phyloP scores from a whole-genome alignment of 2,113 vertebrate species.

The Aythya baeri region DNA sequence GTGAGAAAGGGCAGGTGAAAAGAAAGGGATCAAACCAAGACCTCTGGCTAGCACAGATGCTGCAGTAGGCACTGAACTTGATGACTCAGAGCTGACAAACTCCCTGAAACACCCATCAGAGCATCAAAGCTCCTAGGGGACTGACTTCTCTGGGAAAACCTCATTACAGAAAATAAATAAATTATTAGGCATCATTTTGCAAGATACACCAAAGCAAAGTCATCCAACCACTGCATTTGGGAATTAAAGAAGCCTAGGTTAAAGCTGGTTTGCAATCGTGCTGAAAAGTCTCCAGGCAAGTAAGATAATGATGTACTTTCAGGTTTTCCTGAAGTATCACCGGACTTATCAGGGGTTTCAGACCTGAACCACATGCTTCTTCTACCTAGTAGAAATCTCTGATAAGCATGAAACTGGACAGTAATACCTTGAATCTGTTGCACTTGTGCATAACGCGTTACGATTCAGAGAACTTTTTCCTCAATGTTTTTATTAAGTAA shows the following conservation, averaged over 20 bases:
- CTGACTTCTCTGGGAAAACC: not conserved
- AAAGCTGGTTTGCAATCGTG: not conserved
- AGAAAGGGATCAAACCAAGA: not conserved
- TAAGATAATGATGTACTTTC: not conserved
- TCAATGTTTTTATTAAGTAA: not conserved
- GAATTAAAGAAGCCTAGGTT: not conserved
- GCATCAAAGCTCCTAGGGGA: not conserved
- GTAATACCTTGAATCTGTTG: not conserved
- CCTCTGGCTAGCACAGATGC: not conserved
- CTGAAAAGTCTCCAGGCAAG: not conserved
- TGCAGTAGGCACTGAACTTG: not conserved
- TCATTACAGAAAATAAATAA: not conserved
- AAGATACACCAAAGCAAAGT: not conserved
- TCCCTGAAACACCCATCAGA: too few relatives aligned
- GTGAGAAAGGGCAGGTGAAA: not conserved
- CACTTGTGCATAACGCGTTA: not conserved
- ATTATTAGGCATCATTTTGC: not conserved
- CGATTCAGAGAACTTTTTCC: not conserved
- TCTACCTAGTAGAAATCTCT: not conserved
- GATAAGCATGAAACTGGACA: not conserved
- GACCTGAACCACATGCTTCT: not conserved
- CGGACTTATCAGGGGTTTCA: not conserved
- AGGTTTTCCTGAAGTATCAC: not conserved
- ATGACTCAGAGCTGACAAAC: not conserved
- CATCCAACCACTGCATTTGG: not conserved